These are phyloP conservation scores for Parthenolecanium corni DNA, from an alignment of 2,888 invertebrate genomes.

Conservation along the genomic window DNA sequence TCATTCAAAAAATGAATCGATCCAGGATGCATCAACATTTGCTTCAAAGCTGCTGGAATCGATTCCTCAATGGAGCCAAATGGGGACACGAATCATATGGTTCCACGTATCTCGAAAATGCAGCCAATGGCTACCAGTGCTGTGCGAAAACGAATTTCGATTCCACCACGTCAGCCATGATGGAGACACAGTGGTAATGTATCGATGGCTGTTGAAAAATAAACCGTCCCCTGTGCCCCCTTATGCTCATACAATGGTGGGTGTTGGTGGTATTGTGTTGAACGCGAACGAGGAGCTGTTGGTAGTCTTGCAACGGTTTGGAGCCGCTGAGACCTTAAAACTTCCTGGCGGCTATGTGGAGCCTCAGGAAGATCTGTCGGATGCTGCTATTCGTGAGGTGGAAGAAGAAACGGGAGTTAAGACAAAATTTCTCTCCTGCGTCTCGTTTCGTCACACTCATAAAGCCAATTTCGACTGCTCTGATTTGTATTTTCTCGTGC, in stretches of 20 bases:
- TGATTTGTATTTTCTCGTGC: constrained; percentile 72
- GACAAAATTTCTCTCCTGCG: constrained; percentile 60
- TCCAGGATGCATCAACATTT: constrained; percentile 2
- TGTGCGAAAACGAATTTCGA: constrained; percentile 59
- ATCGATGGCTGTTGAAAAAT: constrained; percentile 61
- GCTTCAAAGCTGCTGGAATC: constrained; percentile 2
- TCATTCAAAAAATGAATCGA: not conserved
- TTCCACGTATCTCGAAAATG: constrained; percentile 11
- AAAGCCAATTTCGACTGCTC: constrained; percentile 66
- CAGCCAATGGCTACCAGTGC: constrained; percentile 6
- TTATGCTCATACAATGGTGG: constrained; percentile 66
- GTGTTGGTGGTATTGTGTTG: constrained; percentile 76
- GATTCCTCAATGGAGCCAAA: constrained; percentile 3
- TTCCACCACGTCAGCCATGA: constrained; percentile 69
- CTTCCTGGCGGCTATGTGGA: constrained; percentile 86
- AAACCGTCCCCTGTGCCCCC: constrained; percentile 55
- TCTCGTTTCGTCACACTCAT: constrained; percentile 68
- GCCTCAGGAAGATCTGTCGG: constrained; percentile 59
- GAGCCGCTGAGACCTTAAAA: constrained; percentile 58
- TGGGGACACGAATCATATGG: constrained; percentile 7
- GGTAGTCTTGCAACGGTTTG: constrained; percentile 64
- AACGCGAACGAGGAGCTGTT: constrained; percentile 65
- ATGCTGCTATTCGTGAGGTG: constrained; percentile 75
- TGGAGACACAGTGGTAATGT: constrained; percentile 65
- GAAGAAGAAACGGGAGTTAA: constrained; percentile 79